Evolutionary conservation across 2,888 invertebrate genomes (phyloP), one percentile per base, ranked within the genome.

Genomic region (Serrognathus titanus): DNA sequence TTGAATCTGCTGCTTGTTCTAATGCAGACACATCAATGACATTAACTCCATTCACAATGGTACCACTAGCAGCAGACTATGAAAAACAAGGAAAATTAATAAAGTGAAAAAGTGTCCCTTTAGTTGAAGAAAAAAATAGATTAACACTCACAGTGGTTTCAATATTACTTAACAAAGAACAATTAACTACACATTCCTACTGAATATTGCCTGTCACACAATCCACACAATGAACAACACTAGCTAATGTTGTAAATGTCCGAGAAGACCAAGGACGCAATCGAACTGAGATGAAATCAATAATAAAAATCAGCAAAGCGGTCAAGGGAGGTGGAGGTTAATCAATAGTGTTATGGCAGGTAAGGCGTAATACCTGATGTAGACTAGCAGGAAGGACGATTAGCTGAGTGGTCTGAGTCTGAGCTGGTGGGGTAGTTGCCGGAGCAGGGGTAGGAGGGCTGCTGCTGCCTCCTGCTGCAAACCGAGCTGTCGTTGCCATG

Each of bases 401-500:
- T 64, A 78, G 75, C 73, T 77, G 78, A 62, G 78, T 76, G 66
- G 76, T 72, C 63, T 75, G 75, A 64, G 75, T 69, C 68, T 75
- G 77, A 62, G 71, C 74, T 60, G 78, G 76, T 65, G 77, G 77
- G 64, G 76, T 74, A 60, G 75, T 73, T 61, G 76, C 75, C 56
- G 77, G 75, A 60, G 75, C 71, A 55, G 75, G 75, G 63, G 73
- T 77, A 69, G 76, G 75, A 70, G 74, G 75, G 69, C 72, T 82
- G 79, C 74, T 82, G 82, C 71, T 81, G 81, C 72, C 24, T 82
- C 81, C 61, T 81, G 74, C 82, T 81, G 72, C 83, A 80, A 58
- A 84, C 80, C 51, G 84, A 82, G 72, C 83, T 81, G 77, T 82
- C 79, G 61, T 83, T 83, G 76, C 78, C 78, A 77, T 78, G 77